Evolutionary conservation across 2,797 vertebrate genomes (phyloP).

Genomic region (Gastrophryne carolinensis): DNA sequence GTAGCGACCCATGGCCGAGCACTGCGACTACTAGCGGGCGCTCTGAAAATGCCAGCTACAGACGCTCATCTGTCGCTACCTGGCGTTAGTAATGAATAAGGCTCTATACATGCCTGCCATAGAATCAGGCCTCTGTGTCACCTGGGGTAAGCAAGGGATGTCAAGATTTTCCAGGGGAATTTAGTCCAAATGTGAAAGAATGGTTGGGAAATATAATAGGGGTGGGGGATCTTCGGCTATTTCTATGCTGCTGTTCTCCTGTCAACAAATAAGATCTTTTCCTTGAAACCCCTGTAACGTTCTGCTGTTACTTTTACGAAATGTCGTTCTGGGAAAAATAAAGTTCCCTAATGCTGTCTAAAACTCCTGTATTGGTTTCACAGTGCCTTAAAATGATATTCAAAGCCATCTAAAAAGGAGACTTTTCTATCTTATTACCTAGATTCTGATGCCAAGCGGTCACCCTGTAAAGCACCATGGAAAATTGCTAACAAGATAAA

Average conservation of each 20-base stretch:
- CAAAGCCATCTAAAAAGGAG: constrained; percentile 47
- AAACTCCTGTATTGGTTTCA: constrained; percentile 52
- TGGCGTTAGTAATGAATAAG: no score
- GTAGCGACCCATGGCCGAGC: no score
- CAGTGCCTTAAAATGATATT: constrained; percentile 52
- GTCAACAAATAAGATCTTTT: constrained; percentile 41
- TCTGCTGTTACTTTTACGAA: constrained; percentile 36
- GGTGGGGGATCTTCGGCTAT: neutral
- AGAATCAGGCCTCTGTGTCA: neutral
- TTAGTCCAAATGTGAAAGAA: neutral
- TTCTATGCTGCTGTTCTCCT: constrained; percentile 17
- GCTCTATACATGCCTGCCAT: no score
- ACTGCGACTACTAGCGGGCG: no score
- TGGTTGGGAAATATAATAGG: neutral
- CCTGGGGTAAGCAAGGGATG: neutral
- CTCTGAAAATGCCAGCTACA: no score
- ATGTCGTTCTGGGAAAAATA: constrained; percentile 33
- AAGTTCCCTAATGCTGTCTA: constrained; percentile 43
- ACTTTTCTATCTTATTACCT: constrained; percentile 53
- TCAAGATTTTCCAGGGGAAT: neutral
- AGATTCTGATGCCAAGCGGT: constrained; percentile 52
- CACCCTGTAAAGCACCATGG: constrained; percentile 50
- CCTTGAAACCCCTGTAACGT: constrained; percentile 26
- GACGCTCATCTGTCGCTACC: no score
- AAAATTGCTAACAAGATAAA: constrained; percentile 54